A percentile compares a stretch with the other conserved stretches of the same genome.
Conservation (phyloP, 1,140 invertebrate genomes). For the Oryctes rhinoceros region DNA sequence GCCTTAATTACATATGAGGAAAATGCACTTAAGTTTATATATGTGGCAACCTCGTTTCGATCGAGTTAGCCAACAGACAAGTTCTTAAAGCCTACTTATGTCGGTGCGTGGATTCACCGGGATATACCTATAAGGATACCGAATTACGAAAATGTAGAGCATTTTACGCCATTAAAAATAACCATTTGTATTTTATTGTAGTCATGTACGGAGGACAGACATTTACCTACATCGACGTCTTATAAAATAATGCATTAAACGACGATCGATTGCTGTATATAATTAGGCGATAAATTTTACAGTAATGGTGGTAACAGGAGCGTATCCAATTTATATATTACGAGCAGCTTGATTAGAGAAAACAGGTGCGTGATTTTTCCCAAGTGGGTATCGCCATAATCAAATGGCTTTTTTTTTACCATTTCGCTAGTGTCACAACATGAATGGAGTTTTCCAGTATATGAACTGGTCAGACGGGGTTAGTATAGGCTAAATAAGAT, state of each 20-base stretch:
- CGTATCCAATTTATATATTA: conserved; percentile 4
- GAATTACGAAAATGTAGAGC: not conserved
- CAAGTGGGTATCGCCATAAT: not conserved
- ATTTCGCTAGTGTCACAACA: too few species aligned
- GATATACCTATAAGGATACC: not conserved
- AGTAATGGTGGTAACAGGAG: not conserved
- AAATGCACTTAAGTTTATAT: too few species aligned
- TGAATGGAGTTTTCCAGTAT: too few species aligned
- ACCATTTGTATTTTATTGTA: not conserved
- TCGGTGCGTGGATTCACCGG: not conserved
- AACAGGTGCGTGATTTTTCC: not conserved
- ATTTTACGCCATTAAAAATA: not conserved
- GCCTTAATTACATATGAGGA: too few species aligned
- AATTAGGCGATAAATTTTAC: conserved; percentile 12
- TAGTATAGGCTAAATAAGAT: too few species aligned
- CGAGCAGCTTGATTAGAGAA: not conserved
- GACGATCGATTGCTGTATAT: not conserved
- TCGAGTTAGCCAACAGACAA: too few species aligned
- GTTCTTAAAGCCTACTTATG: not conserved
- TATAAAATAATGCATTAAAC: not conserved
- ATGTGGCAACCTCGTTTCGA: too few species aligned
- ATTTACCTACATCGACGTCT: not conserved
- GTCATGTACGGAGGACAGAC: not conserved
- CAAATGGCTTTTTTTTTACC: not conserved
- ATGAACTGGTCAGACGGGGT: too few species aligned